Evolutionary conservation across 2,888 invertebrate genomes (phyloP), one percentile per base, ranked within the genome.

Genomic region (Coleophora flavipennella): DNA sequence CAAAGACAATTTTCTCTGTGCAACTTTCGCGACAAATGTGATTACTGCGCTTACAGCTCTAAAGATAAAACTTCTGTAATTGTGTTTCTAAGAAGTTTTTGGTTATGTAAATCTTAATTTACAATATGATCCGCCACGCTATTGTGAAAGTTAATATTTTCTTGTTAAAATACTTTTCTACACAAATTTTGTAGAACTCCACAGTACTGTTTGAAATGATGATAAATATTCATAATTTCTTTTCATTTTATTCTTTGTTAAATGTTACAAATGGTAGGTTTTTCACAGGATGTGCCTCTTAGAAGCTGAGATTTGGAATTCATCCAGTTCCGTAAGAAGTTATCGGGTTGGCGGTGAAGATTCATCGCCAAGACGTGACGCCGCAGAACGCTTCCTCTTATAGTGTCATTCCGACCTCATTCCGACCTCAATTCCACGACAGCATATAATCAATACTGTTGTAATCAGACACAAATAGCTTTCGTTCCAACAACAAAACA

Each of bases 61-160:
- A 64, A 20, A 71, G 71, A 69, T 72, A 69, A 73, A 79, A 79
- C 73, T 80, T 79, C 62, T 69, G 68, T 78, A 78, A 78, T 78
- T 74, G 72, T 70, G 66, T 79, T 77, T 75, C 66, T 51, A 67
- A 64, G 57, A 72, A 75, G 64, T 74, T 78, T 72, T 72, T 57
- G 65, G 67, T 63, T 70, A 70, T 71, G 71, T 73, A 71, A 72
- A 75, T 74, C 71, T 71, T 67, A 67, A 75, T 78, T 73, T 67
- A 62, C 53, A 56, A 55, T 62, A 67, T 72, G 62, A 67, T 62
- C 55, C 54, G 45, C 57, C 50, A 41, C 48, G 49, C 43, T 43
- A 53, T 49, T 52, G 56, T 42, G 37, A 31, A 29, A 42, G 39
- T 42, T 43, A 37, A 43, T 43, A 39, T 29, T 33, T 43, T 42